Evolutionary conservation across 2,888 invertebrate genomes (phyloP).

Genomic region (Atherix ibis): DNA sequence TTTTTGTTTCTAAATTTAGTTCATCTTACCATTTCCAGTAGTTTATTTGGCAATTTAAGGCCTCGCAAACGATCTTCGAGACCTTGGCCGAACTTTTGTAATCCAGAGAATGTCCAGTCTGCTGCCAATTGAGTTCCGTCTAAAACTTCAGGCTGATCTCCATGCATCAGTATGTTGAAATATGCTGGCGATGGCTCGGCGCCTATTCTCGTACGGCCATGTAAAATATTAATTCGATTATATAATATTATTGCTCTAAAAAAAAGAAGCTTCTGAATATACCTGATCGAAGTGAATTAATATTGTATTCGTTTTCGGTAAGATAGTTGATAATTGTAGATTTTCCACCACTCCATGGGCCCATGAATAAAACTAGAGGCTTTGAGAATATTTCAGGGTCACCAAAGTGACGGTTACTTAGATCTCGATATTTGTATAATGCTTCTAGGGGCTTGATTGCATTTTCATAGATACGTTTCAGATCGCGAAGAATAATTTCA

Average conservation of each 20-base stretch:
- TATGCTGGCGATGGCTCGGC: constrained; percentile 89
- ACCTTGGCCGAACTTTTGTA: constrained; percentile 91
- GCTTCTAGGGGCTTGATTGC: constrained; percentile 81
- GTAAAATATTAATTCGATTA: background rate
- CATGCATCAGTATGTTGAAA: constrained; percentile 82
- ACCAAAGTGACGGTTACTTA: constrained; percentile 81
- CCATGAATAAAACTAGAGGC: constrained; percentile 83
- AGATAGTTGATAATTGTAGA: constrained; percentile 88
- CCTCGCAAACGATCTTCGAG: constrained; percentile 77
- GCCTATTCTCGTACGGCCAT: constrained; percentile 36
- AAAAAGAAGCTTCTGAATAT: constrained; percentile 11
- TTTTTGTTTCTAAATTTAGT: no score
- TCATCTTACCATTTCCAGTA: constrained; percentile 76
- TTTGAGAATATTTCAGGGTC: constrained; percentile 92
- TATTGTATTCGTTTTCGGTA: constrained; percentile 69
- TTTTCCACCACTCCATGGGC: constrained; percentile 94
- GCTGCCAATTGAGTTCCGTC: constrained; percentile 91
- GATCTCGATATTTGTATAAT: constrained; percentile 80
- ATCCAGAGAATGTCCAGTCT: constrained; percentile 83
- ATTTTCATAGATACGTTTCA: constrained; percentile 71
- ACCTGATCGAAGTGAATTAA: constrained; percentile 77
- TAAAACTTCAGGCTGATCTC: constrained; percentile 66
- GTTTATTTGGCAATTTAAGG: constrained; percentile 60
- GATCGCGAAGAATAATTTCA: constrained; percentile 62
- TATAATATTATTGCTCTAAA: background rate